Evolutionary conservation across 2,113 vertebrate genomes (phyloP).

Genomic region (Pluvianellus socialis): DNA sequence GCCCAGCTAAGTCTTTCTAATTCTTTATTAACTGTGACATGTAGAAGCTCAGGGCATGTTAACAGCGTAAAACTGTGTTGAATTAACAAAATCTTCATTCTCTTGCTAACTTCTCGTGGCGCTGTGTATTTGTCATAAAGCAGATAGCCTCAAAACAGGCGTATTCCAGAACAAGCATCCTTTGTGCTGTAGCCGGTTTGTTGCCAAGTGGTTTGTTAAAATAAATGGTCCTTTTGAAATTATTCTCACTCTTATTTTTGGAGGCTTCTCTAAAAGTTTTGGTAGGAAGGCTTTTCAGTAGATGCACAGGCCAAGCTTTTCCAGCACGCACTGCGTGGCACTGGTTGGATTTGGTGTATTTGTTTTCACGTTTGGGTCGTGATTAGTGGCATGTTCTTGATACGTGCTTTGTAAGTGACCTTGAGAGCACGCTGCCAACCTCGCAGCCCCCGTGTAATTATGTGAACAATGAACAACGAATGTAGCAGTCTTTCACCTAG

Average conservation of each 20-base stretch:
- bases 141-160: not conserved
- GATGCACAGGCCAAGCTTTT: not conserved
- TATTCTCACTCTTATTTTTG: constrained; percentile 15
- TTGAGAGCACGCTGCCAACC: not conserved
- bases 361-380: fast-evolving
- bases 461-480: not conserved
- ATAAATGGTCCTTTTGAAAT: not conserved
- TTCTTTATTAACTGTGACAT: constrained; percentile 63
- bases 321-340: fast-evolving
- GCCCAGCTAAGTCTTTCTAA: constrained; percentile 20
- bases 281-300: not conserved
- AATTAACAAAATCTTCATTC: constrained; percentile 57
- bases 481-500: not conserved
- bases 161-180: constrained; percentile 5
- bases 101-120: not conserved
- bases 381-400: not conserved
- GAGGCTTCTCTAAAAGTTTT: not conserved
- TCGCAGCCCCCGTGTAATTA: not conserved
- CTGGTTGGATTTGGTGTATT: not conserved
- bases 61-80: constrained; percentile 15
- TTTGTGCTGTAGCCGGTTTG: constrained; percentile 5
- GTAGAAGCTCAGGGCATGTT: constrained; percentile 15
- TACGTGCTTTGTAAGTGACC: not conserved
- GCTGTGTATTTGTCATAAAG: not conserved
- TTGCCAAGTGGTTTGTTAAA: constrained; percentile 10